Percentiles rank a stretch among this genome's conserved stretches.
Evolutionary conservation across 92 coral and sea anemone species (phyloP).

Genomic region (Muricea muricata): DNA sequence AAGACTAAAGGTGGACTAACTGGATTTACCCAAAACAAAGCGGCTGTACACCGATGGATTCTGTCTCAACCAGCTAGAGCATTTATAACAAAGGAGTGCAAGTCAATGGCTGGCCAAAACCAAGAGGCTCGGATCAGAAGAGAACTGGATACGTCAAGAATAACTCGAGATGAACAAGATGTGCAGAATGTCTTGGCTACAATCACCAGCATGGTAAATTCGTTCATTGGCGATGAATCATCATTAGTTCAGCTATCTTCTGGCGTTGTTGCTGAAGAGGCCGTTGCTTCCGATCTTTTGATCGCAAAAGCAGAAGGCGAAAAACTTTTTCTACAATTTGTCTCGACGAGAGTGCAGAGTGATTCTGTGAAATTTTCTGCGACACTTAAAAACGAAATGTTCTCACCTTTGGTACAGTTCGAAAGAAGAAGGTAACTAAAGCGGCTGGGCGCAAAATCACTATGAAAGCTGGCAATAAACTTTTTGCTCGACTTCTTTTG

Average conservation of each 20-base stretch:
- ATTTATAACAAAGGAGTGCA: slow-evolving; percentile 31
- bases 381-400: slow-evolving; percentile 21
- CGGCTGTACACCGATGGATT: slow-evolving; percentile 40
- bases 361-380: slow-evolving; percentile 22
- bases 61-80: slow-evolving; percentile 42
- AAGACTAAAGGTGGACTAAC: too few relatives aligned
- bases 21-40: slow-evolving; percentile 54
- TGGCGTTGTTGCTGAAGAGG: slow-evolving; percentile 4
- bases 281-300: slow-evolving; percentile 14
- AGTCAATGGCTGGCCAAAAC: slow-evolving; percentile 31
- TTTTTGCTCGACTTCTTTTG: slow-evolving; percentile 38
- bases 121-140: slow-evolving; percentile 13
- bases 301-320: slow-evolving; percentile 14
- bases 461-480: slow-evolving; percentile 58
- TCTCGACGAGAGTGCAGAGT: background rate
- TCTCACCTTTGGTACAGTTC: background rate
- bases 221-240: slow-evolving; percentile 26
- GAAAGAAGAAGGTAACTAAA: slow-evolving; percentile 27
- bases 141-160: slow-evolving; percentile 44
- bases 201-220: slow-evolving; percentile 2
- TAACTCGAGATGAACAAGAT: slow-evolving; percentile 56
- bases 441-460: slow-evolving; percentile 32
- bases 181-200: background rate
- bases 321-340: slow-evolving; percentile 15
- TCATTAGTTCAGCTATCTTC: slow-evolving; percentile 25